phyloP scores from a whole-genome alignment of 2,888 invertebrate genomes.

The Thymelicus sylvestris region DNA sequence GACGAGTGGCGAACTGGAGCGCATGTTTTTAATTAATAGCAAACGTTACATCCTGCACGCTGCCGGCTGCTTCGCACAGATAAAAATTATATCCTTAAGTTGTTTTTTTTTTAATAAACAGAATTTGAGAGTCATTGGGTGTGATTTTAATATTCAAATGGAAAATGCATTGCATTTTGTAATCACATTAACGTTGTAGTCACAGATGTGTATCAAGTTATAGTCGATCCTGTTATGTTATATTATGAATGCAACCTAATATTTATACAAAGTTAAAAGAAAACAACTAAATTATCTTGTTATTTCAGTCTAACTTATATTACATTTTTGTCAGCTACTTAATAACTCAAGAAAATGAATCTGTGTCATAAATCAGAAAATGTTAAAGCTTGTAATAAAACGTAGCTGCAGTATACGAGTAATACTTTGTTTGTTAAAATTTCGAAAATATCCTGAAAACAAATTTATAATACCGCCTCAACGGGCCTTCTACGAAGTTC shows the following conservation, averaged over 20 bases:
- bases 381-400: neutral
- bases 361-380: too few species aligned
- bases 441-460: neutral
- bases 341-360: too few species aligned
- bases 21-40: slow-evolving; percentile 30
- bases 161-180: too few species aligned
- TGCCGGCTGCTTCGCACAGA: neutral
- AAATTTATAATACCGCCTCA: neutral
- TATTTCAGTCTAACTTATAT: too few species aligned
- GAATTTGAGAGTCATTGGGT: neutral
- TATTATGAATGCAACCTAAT: too few species aligned
- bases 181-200: too few species aligned
- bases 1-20: slow-evolving; percentile 23
- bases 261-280: too few species aligned
- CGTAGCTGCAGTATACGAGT: neutral
- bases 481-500: neutral
- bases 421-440: neutral
- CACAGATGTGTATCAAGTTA: too few species aligned
- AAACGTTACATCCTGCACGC: slow-evolving; percentile 26
- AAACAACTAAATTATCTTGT: too few species aligned
- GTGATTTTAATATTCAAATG: neutral
- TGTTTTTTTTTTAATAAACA: neutral
- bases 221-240: too few species aligned
- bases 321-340: too few species aligned
- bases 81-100: slow-evolving; percentile 10